These are phyloP conservation scores for Galemys pyrenaicus DNA, from an alignment of 2,113 vertebrate genomes.

Conservation along the genomic window DNA sequence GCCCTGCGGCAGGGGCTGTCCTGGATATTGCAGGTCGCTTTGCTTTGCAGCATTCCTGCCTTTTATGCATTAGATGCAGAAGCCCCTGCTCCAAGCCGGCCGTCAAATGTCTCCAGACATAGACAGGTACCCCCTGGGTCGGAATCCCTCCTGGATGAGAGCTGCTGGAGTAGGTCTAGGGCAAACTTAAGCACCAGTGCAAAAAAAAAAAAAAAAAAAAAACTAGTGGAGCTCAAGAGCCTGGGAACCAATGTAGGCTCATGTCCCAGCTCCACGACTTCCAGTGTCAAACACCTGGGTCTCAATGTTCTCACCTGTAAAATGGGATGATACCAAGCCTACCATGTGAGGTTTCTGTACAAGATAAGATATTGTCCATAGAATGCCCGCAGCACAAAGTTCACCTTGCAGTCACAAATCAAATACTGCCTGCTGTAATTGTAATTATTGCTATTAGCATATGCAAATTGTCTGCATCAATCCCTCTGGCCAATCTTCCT, in stretches of 20 bases:
- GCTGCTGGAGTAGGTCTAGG: neutral
- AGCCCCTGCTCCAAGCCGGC: neutral
- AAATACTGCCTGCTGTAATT: no score
- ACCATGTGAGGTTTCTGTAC: neutral
- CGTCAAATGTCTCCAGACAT: neutral
- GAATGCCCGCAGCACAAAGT: neutral
- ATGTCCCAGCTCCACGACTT: neutral
- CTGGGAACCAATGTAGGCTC: neutral
- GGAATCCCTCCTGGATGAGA: neutral
- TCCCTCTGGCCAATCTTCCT: neutral
- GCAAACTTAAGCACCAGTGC: neutral
- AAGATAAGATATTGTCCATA: neutral
- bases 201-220: no score
- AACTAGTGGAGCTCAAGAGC: neutral
- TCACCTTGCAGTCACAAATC: neutral
- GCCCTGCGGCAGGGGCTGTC: accelerated
- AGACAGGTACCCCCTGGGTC: neutral
- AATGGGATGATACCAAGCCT: neutral
- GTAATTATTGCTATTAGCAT: neutral
- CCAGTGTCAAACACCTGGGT: neutral
- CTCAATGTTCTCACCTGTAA: neutral
- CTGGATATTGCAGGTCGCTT: no score
- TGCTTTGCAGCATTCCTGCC: neutral
- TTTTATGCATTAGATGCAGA: neutral
- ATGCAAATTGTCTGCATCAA: neutral